Evolutionary conservation across 2,113 vertebrate species (phyloP), one percentile per base, ranked within the genome.

Genomic region (Camelus dromedarius): DNA sequence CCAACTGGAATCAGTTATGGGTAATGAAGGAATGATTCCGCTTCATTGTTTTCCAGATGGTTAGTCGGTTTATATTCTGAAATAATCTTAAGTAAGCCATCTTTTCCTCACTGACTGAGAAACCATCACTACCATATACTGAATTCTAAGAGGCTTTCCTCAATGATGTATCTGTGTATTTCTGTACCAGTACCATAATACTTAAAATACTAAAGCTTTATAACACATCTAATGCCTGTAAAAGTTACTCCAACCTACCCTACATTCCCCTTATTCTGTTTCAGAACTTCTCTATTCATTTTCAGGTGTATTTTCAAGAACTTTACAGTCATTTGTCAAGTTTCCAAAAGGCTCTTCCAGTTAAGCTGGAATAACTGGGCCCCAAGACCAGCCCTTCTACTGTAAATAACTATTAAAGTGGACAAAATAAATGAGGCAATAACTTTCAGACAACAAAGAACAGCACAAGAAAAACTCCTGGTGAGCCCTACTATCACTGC

Each of bases 231-330:
- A 89, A 35, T 72, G 52, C 7, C 58, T 86, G 38, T 52, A 35
- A 50, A 72, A 94, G 38, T 81, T 90, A 75, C n/a, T 86, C 50
- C 12, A 30, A 35, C 20, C 58, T 42, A 66, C 14, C 5, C 14
- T 62, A 69, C 46, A 72, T 91, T 91, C 30, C 73, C 50, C 15
- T 93, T 48, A 69, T 19, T 96, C 54, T 46, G 84, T 84, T 91
- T 82, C 91, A 93, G 70, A 91, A 83, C 66, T 93, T 72, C 85
- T 91, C 62, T 83, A 80, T 72, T 96, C 56, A 90, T 52, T 8
- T 73, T 73, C 70, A 70, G 38, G 46, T 20, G 0, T 76, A 81
- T 70, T 64, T 82, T 67, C 28, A 86, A 93, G 46, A 96, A 85
- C 35, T 80, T 64, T 16, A 75, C 28, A 77, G 64, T 77, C 60